These are phyloP conservation scores for Linnaemya vulpina DNA, from an alignment of 2,888 invertebrate genomes.

Conservation along the genomic window DNA sequence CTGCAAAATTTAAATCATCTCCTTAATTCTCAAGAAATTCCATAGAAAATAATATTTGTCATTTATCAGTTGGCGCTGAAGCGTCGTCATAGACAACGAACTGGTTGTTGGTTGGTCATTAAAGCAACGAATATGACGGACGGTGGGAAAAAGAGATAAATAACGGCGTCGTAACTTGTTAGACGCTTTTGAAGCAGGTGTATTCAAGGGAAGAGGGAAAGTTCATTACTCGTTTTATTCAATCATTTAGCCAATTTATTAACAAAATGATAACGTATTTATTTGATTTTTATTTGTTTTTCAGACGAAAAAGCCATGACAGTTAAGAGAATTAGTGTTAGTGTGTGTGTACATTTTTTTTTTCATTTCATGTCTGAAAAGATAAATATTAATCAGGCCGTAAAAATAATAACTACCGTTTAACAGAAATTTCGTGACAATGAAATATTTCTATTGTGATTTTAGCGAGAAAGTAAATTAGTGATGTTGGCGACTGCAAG, in stretches of 20 bases:
- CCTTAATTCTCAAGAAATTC: slow-evolving; percentile 49
- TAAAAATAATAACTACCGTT: slow-evolving; percentile 9
- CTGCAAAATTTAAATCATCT: slow-evolving; percentile 36
- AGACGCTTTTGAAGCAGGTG: slow-evolving; percentile 11
- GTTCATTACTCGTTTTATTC: not conserved
- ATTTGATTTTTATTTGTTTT: slow-evolving; percentile 7
- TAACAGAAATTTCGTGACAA: slow-evolving; percentile 26
- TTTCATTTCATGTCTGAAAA: not conserved
- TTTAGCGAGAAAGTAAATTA: slow-evolving; percentile 18
- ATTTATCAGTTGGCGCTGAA: slow-evolving; percentile 24
- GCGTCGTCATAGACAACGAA: slow-evolving; percentile 52
- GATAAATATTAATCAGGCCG: slow-evolving; percentile 32
- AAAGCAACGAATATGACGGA: slow-evolving; percentile 1
- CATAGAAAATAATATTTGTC: slow-evolving; percentile 41
- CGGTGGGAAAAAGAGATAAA: not conserved
- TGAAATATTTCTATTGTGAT: not conserved
- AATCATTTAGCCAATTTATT: slow-evolving; percentile 27
- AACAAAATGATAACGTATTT: slow-evolving; percentile 1
- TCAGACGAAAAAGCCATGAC: slow-evolving; percentile 14
- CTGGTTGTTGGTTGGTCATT: not conserved
- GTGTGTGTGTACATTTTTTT: not conserved
- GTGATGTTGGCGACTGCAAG: not conserved
- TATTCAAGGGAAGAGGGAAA: not conserved
- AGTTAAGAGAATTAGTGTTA: not conserved
- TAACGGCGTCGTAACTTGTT: slow-evolving; percentile 8